Percentiles rank a stretch among this genome's conserved stretches.
phyloP scores from a whole-genome alignment of 2,797 vertebrate genomes.

The Ctenosaura bakeri region DNA sequence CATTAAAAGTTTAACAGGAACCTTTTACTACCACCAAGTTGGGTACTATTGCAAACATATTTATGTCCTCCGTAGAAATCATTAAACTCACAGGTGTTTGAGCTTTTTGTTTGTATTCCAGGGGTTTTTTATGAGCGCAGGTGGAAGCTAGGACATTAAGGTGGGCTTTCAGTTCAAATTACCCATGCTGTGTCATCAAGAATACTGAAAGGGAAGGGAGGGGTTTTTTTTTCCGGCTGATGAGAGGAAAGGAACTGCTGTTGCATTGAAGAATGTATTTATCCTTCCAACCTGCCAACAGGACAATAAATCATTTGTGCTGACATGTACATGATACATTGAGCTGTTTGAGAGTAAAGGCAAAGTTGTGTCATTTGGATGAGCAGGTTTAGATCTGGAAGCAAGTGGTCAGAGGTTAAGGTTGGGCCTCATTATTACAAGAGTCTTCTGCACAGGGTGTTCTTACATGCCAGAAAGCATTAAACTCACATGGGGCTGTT shows the following conservation, averaged over 20 bases:
- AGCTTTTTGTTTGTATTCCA: conserved; percentile 17
- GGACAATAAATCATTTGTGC: conserved; percentile 57
- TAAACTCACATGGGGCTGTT: conserved; percentile 58
- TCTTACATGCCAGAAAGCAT: conserved; percentile 53
- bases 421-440: conserved; percentile 58
- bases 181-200: conserved; percentile 36
- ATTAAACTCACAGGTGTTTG: conserved; percentile 50
- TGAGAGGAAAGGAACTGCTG: not conserved
- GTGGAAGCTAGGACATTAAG: conserved; percentile 41
- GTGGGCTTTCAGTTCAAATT: conserved; percentile 36
- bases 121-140: conserved; percentile 53
- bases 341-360: conserved; percentile 59
- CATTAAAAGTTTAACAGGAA: conserved; percentile 44
- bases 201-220: conserved; percentile 15
- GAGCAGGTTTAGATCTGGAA: conserved; percentile 49
- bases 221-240: not conserved
- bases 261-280: conserved; percentile 21
- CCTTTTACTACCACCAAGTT: conserved; percentile 41
- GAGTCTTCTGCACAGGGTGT: conserved; percentile 10
- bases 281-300: not conserved
- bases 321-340: conserved; percentile 53
- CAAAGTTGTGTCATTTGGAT: conserved; percentile 52
- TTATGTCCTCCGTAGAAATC: conserved; percentile 30
- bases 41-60: not conserved
- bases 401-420: conserved; percentile 65